Base-by-base conservation (phyloP, 2,888 invertebrate genomes). In the Macaria liturata region DNA sequence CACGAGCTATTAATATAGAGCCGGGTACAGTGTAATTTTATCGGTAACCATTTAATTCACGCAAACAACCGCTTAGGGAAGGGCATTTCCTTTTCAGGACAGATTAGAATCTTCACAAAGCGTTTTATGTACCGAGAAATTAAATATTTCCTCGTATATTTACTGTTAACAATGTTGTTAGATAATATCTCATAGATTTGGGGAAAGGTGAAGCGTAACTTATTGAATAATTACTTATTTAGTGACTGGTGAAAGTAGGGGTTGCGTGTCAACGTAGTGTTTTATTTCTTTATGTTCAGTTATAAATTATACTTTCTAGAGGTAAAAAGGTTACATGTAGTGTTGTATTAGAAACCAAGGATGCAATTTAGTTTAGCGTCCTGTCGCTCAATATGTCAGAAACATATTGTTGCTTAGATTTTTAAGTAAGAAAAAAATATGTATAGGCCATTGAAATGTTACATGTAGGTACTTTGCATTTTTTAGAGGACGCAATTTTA, bases 71-170 rank as follows among this genome's bases (percentile, higher is more conserved):
- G 62, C 64, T 66, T 63, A 64, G 54, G 61, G 64, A 59, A 61
- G 57, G 20, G 59, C 56, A 62, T 64, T 67, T 67, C 67, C 67
- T 62, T 54, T 59, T 58, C 57, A 59, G 61, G 59, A 59, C 49
- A 62, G 67, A 67, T 67, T 59, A 60, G 47, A 55, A 67, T 67
- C 67, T 47, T 49, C 37, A 55, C 57, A 61, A 56, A 59, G 59
- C 57, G 61, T 61, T 65, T 65, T 59, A 64, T 67, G 67, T 64
- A 61, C 53, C 64, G 57, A 61, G 59, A 64, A 67, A 65, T 67
- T 67, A 64, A 67, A 56, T 56, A 58, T 64, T 67, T 67, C 62
- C 65, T 60, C 62, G 51, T 49, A 42, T 52, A 57, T 60, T 59
- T 49, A 46, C 49, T 61, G 59, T 54, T 61, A 62, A 67, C 61